A percentile compares a stretch with the other conserved stretches of the same genome.
phyloP scores from a whole-genome alignment of 2,113 vertebrate genomes.

The Siniperca chuatsi region DNA sequence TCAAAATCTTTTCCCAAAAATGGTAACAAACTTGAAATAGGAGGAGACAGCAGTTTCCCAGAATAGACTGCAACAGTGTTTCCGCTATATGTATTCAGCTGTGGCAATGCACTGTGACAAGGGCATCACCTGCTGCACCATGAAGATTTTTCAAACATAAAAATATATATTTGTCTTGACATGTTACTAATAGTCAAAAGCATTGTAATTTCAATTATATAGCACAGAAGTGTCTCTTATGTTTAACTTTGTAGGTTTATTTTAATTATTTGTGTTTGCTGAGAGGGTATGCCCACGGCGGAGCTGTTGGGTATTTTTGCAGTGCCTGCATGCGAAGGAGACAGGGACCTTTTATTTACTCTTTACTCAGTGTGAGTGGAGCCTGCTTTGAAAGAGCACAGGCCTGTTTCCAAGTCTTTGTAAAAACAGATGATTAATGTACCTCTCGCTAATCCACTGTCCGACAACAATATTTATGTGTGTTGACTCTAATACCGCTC shows the following conservation, averaged over 20 bases:
- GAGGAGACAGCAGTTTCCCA: conserved; percentile 68
- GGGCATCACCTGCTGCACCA: conserved; percentile 71
- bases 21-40: conserved; percentile 54
- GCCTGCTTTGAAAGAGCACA: conserved; percentile 40
- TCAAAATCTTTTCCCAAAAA: conserved; percentile 49
- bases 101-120: conserved; percentile 67
- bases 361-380: conserved; percentile 30
- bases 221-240: conserved; percentile 16
- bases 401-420: conserved; percentile 49
- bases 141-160: conserved; percentile 43
- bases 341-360: conserved; percentile 62
- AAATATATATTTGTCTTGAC: conserved; percentile 49
- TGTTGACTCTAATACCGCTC: conserved; percentile 41
- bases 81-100: conserved; percentile 59
- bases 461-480: conserved; percentile 49
- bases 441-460: conserved; percentile 50
- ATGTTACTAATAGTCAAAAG: conserved; percentile 21
- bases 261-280: conserved; percentile 47
- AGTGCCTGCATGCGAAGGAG: conserved; percentile 31
- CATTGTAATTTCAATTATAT: background rate
- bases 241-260: conserved; percentile 36
- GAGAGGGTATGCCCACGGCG: conserved; percentile 13
- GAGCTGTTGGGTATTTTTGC: conserved; percentile 46
- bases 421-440: conserved; percentile 52
- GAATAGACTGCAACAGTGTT: conserved; percentile 62